A percentile compares a stretch with the other conserved stretches of the same genome.
Evolutionary conservation across 2,797 vertebrate genomes (phyloP).

Genomic region (Amphiprion clarkii): DNA sequence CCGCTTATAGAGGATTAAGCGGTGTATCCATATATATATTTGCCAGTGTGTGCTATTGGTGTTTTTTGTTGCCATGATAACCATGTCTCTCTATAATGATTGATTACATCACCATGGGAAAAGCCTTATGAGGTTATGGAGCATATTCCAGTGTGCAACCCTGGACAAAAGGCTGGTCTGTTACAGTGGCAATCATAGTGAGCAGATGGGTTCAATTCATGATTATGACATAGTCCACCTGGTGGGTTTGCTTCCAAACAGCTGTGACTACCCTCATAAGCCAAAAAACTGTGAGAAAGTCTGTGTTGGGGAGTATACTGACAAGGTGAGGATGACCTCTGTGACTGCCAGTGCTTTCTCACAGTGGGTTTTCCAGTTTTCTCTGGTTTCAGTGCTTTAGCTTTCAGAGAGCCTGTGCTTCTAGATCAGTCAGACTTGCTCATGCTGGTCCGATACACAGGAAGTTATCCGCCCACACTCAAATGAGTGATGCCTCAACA

Average conservation of each 20-base stretch:
- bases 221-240: background rate
- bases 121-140: background rate
- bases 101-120: constrained; percentile 6
- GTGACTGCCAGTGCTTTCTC: background rate
- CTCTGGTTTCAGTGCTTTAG: background rate
- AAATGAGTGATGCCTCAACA: constrained; percentile 48
- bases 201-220: background rate
- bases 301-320: background rate
- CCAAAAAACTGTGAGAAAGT: background rate
- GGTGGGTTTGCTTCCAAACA: background rate
- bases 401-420: constrained; percentile 24
- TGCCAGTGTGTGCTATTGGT: background rate
- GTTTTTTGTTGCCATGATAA: constrained; percentile 23
- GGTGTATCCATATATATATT: too few relatives aligned
- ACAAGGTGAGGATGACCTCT: background rate
- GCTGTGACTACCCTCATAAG: background rate
- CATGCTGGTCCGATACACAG: constrained; percentile 56
- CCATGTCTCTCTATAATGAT: constrained; percentile 15
- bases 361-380: background rate
- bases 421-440: constrained; percentile 32
- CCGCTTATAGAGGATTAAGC: too few relatives aligned
- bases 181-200: background rate
- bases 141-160: background rate
- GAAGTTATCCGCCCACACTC: constrained; percentile 68
- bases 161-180: too few relatives aligned